Base-by-base conservation (phyloP, 2,113 vertebrate genomes). In the Barnardius zonarius region DNA sequence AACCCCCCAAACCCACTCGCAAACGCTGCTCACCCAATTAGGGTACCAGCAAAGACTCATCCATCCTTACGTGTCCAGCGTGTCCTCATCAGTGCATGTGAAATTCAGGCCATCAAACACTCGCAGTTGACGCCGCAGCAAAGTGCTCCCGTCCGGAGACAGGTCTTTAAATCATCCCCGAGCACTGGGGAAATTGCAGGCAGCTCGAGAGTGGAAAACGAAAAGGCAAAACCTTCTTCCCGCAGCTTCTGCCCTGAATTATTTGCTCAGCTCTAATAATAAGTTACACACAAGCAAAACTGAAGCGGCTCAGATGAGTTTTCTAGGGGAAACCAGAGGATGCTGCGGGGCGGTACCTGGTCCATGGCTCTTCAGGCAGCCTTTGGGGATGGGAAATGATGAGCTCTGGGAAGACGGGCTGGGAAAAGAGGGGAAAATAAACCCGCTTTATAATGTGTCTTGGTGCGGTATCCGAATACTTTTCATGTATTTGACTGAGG, bases 91-190 rank as follows among this genome's bases (percentile, higher is more conserved):
- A 5, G 19, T 1, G 0, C 88, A 82, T 23, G 69, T 92, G 92
- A 86, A 93, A 84, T 44, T 66, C 1, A 2, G 64, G 59, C 77
- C 81, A 89, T 92, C 95, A 86, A 90, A 54, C 92, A 75, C 79
- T 41, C 4, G 10, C 91, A n/a, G 81, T 70, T 28, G 6, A 25
- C 16, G 2, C 64, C 74, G 12, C 94, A 82, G 95, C 82, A 7
- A 86, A 83, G 73, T 13, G 70, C 94, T 95, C 86, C 91, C 0
- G 9, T 27, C 83, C 52, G 4, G 18, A 96, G 93, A 93, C 92
- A 95, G 91, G 88, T 96, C 92, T 25, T 79, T 95, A 94, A 96
- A 96, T 95, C 95, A 92, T 92, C 81, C 49, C 83, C 0, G 24
- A 90, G 88, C 39, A 2, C 92, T 59, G 86, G 76, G 92, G n/a